phyloP scores from a whole-genome alignment of 2,797 vertebrate genomes.

The Ctenopoma multispine region DNA sequence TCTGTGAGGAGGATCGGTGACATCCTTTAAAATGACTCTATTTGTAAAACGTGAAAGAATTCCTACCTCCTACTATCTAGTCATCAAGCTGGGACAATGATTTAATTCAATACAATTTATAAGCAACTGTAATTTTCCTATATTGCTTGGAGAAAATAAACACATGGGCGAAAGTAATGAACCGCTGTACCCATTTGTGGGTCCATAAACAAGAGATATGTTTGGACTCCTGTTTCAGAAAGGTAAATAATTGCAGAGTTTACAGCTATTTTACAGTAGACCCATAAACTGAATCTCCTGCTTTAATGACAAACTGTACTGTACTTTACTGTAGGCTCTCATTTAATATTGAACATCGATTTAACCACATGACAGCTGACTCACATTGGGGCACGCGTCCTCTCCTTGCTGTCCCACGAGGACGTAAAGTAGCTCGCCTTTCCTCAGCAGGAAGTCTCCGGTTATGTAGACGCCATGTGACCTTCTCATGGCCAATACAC shows the following conservation, averaged over 20 bases:
- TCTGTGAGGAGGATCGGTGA: not conserved
- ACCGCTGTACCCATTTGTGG: not conserved
- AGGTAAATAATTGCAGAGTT: constrained; percentile 5
- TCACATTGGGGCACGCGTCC: constrained; percentile 94
- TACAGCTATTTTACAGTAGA: constrained; percentile 11
- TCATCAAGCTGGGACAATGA: not conserved
- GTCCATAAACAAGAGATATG: constrained; percentile 26
- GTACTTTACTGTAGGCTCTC: not conserved
- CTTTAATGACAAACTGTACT: constrained; percentile 12
- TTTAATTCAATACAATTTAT: not conserved
- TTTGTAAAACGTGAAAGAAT: not conserved
- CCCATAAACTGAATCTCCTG: constrained; percentile 19
- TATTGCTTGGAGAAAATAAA: constrained; percentile 10
- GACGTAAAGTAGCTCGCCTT: constrained; percentile 89
- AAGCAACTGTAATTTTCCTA: constrained; percentile 15
- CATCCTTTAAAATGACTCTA: not conserved
- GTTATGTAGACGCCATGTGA: constrained; percentile 92
- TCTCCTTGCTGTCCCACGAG: constrained; percentile 97
- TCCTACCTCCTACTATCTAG: not conserved
- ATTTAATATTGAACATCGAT: not conserved
- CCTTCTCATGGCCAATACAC: constrained; percentile 89
- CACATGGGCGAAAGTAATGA: not conserved
- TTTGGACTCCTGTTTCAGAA: constrained; percentile 23
- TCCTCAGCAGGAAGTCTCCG: constrained; percentile 92
- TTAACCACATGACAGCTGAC: not conserved